Evolutionary conservation across 2,797 vertebrate species (phyloP), one percentile per base, ranked within the genome.

Genomic region (Phrynocephalus vlangalii): DNA sequence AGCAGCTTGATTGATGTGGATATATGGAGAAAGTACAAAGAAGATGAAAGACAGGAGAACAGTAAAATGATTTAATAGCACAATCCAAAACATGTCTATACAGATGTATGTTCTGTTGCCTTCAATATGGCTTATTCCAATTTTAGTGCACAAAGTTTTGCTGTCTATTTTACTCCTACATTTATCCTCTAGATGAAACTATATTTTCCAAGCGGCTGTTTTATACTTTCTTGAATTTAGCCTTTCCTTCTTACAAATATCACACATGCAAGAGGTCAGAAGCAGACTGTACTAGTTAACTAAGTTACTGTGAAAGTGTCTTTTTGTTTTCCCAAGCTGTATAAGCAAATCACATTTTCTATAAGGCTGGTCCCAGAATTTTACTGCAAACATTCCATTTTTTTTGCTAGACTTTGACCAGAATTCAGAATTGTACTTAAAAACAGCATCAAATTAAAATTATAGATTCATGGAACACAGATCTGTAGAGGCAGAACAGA

Each of bases 1-100:
- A 82, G 79, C n/a, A 87, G 3, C 84, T 92, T 89, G 91, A 89
- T 91, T 93, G 90, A 90, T 90, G 72, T 67, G 8, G 82, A 88
- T 77, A 82, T 92, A 88, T 84, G 92, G 89, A 85, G 60, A 75
- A 90, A 87, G 71, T 22, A 86, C 83, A 66, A 0, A 52, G 30
- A 85, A 88, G 73, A 90, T 76, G 26, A 88, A 66, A 80, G 81
- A 83, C 3, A 83, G 18, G 85, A 90, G 73, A 75, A 81, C 87
- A 88, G 6, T 3, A 71, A 84, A 89, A 82, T 15, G 28, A 30
- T 82, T 60, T 15, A 6, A 82, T 88, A 82, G 20, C 48, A 16
- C 30, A 73, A 60, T 73, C 72, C 44, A 26, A 11, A 38, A 68
- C 28, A 6, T 26, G 20, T 20, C 30, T 73, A 73, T 33, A 73